These are phyloP conservation scores for Drosophila quadrilineata DNA, from an alignment of 1,140 invertebrate species.

Conservation along the genomic window DNA sequence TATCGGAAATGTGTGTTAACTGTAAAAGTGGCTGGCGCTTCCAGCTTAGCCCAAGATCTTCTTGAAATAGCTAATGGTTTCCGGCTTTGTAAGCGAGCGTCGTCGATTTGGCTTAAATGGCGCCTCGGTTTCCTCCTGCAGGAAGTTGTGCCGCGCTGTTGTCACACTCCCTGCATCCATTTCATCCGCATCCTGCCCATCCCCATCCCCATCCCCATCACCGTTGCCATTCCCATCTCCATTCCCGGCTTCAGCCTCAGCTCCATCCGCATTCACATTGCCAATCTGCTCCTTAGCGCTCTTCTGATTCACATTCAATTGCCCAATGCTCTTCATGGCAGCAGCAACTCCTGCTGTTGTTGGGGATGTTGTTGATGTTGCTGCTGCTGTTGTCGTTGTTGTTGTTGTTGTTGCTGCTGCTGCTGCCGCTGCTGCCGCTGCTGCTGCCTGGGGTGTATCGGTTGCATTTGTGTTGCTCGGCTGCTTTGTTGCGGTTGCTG, in stretches of 20 bases:
- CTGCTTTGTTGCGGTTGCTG: conserved; percentile 31
- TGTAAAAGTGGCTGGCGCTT: conserved; percentile 42
- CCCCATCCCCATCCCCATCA: not conserved
- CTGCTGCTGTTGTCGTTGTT: not conserved
- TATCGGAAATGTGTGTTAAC: conserved; percentile 55
- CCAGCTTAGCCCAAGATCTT: conserved; percentile 78
- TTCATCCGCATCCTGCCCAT: not conserved
- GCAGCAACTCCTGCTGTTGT: conserved; percentile 1
- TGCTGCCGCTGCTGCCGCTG: conserved; percentile 9
- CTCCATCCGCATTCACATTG: not conserved
- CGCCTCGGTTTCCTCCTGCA: conserved; percentile 72
- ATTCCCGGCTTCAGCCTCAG: not conserved
- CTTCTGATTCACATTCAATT: too few relatives aligned
- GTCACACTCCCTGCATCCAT: conserved; percentile 8
- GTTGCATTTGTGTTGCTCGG: conserved; percentile 34
- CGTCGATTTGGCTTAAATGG: conserved; percentile 80
- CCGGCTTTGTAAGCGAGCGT: conserved; percentile 79
- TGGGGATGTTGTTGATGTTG: not conserved
- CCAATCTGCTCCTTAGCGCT: not conserved
- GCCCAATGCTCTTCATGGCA: not conserved
- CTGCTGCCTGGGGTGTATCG: conserved; percentile 9
- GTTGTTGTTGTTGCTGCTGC: not conserved
- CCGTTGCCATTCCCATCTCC: not conserved
- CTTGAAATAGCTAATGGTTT: conserved; percentile 81
- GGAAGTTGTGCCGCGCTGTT: conserved; percentile 69